These are phyloP conservation scores for Paramuricea clavata DNA, from an alignment of 92 coral and sea anemone genomes.

Conservation along the genomic window DNA sequence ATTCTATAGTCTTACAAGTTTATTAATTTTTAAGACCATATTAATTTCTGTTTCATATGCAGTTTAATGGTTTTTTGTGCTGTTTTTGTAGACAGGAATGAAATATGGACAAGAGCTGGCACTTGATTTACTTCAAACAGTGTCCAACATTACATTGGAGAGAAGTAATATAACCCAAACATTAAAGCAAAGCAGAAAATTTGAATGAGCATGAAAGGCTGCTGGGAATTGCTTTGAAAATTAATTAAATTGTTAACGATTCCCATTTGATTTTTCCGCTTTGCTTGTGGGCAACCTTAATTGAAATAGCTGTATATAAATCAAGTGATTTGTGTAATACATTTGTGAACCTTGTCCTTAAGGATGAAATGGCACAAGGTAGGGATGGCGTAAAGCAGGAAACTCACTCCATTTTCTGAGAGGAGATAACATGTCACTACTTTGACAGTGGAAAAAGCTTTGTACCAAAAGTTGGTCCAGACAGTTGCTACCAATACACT, in stretches of 20 bases:
- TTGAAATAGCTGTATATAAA: too few species aligned
- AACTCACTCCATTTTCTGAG: slow-evolving; percentile 11
- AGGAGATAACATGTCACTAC: not conserved
- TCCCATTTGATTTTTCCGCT: not conserved
- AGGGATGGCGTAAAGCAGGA: slow-evolving; percentile 1
- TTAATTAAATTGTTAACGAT: too few species aligned
- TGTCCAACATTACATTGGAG: not conserved
- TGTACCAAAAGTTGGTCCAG: slow-evolving; percentile 6
- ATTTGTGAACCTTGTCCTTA: not conserved
- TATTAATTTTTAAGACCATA: too few species aligned
- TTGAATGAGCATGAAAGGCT: too few species aligned
- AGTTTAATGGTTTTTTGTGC: too few species aligned
- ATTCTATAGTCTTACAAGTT: too few species aligned
- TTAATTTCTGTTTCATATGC: not conserved
- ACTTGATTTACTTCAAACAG: not conserved
- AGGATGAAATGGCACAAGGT: slow-evolving; percentile 12
- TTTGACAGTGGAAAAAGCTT: not conserved
- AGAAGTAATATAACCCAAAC: not conserved
- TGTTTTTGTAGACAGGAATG: slow-evolving; percentile 18
- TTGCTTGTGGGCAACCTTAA: too few species aligned
- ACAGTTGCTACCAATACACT: too few species aligned
- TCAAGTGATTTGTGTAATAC: not conserved
- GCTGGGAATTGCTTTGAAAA: too few species aligned
- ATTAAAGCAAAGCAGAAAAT: too few species aligned
- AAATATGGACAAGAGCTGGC: not conserved